phyloP scores from a whole-genome alignment of 2,113 vertebrate species.

The Ophiodon elongatus region DNA sequence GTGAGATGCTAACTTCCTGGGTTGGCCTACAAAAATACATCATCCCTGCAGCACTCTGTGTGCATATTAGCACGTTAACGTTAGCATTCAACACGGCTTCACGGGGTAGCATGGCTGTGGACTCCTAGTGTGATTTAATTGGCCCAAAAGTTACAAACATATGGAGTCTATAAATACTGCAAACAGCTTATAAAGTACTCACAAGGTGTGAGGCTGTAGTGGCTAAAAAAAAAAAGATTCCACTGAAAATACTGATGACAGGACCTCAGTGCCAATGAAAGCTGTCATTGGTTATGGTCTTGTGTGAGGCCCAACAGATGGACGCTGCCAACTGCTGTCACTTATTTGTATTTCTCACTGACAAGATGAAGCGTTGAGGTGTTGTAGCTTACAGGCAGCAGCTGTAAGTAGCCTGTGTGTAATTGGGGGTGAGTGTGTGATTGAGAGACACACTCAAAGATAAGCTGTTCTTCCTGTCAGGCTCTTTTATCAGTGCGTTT shows the following conservation, averaged over 20 bases:
- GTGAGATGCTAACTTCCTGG: too few species aligned
- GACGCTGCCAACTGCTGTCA: conserved; percentile 33
- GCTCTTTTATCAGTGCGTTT: background rate
- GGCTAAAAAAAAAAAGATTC: too few species aligned
- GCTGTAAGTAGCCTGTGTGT: background rate
- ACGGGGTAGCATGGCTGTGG: background rate
- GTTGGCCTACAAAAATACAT: too few species aligned
- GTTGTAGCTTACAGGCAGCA: conserved; percentile 21
- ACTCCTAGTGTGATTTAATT: background rate
- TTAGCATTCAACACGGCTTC: background rate
- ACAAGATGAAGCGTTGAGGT: conserved; percentile 6
- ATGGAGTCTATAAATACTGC: background rate
- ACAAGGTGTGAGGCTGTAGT: background rate
- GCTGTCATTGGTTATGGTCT: background rate
- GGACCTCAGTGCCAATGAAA: background rate
- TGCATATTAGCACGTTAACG: too few species aligned
- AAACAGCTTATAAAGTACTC: background rate
- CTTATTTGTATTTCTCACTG: conserved; percentile 11
- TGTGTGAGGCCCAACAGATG: conserved; percentile 11
- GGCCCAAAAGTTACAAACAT: background rate
- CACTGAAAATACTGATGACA: background rate
- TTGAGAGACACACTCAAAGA: background rate
- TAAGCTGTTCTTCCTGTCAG: background rate
- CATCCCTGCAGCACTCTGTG: too few species aligned
- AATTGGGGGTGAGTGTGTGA: conserved; percentile 1